A percentile compares a stretch with the other conserved stretches of the same genome.
Evolutionary conservation across 2,797 vertebrate species (phyloP).

Genomic region (Clarias fuscus): DNA sequence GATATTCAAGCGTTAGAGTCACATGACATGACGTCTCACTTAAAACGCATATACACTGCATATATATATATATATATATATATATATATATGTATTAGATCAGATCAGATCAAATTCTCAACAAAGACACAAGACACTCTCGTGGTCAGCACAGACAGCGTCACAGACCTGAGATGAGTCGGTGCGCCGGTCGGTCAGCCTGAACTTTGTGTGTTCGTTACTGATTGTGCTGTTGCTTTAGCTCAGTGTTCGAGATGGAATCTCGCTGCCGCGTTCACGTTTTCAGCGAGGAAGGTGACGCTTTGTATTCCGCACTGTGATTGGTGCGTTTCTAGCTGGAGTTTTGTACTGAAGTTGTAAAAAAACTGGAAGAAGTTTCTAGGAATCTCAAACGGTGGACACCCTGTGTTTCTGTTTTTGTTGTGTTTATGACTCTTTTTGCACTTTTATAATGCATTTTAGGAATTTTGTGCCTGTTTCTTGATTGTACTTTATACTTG

Average conservation of each 20-base stretch:
- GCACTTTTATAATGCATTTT: slow-evolving; percentile 5
- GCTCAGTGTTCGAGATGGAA: neutral
- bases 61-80: no score
- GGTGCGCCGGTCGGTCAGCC: neutral
- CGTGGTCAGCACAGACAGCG: neutral
- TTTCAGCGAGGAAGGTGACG: neutral
- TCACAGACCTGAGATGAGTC: neutral
- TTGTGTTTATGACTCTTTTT: neutral
- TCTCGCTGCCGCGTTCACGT: neutral
- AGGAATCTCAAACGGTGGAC: no score
- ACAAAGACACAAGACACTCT: neutral
- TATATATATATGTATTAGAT: no score
- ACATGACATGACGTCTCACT: neutral
- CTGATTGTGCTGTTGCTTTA: neutral
- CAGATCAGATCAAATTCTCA: neutral
- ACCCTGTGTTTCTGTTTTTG: neutral
- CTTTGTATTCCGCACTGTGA: neutral
- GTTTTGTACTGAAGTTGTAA: neutral
- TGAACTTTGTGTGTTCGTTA: neutral
- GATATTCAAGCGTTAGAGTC: neutral
- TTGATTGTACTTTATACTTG: neutral
- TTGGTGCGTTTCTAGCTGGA: neutral
- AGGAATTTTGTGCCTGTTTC: neutral
- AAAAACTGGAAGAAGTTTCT: neutral
- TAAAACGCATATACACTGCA: neutral